These are phyloP conservation scores for Eupithecia exiguata DNA, from an alignment of 2,888 invertebrate species.

Conservation along the genomic window DNA sequence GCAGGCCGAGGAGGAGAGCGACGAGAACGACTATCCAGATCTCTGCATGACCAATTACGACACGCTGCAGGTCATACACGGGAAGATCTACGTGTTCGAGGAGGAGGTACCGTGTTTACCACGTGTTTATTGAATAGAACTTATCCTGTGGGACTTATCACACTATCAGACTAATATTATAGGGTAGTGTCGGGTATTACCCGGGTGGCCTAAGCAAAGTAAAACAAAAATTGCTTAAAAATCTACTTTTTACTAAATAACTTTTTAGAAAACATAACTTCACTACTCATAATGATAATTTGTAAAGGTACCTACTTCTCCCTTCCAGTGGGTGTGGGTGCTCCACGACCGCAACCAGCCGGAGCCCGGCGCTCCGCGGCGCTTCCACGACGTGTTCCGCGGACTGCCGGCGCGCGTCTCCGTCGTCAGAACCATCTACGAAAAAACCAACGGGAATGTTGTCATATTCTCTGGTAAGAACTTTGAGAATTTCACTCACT, in stretches of 20 bases:
- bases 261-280: no score
- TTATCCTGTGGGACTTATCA: not conserved
- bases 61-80: slow-evolving; percentile 85
- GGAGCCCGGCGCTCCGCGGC: slow-evolving; percentile 67
- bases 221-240: no score
- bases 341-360: slow-evolving; percentile 67
- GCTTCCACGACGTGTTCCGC: slow-evolving; percentile 84
- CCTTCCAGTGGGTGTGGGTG: slow-evolving; percentile 86
- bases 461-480: slow-evolving; percentile 86
- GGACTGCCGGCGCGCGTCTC: slow-evolving; percentile 81
- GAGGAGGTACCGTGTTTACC: slow-evolving; percentile 70
- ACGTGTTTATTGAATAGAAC: not conserved
- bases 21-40: slow-evolving; percentile 79
- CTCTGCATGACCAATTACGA: slow-evolving; percentile 88
- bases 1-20: slow-evolving; percentile 50
- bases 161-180: not conserved
- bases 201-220: no score
- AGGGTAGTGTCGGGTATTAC: no score
- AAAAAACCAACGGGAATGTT: slow-evolving; percentile 87
- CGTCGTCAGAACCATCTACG: slow-evolving; percentile 88
- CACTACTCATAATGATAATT: no score
- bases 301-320: not conserved
- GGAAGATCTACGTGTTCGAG: slow-evolving; percentile 74
- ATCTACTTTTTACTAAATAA: no score
- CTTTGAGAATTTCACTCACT: not conserved